Evolutionary conservation across 2,888 invertebrate species (phyloP).

Genomic region (Epinotia nisella): DNA sequence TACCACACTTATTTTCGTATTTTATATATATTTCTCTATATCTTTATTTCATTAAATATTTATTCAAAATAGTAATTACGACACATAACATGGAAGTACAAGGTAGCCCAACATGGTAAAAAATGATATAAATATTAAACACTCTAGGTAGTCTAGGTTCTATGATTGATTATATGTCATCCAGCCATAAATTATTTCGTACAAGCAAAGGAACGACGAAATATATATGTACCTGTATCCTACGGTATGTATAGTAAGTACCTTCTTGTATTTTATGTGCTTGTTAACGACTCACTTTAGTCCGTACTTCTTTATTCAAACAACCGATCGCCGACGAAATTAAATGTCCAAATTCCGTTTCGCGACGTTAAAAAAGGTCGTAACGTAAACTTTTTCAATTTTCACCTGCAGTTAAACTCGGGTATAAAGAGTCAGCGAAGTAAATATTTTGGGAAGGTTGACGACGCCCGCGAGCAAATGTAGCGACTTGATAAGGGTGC

Average conservation of each 20-base stretch:
- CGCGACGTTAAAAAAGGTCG: conserved; percentile 73
- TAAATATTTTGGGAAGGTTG: conserved; percentile 78
- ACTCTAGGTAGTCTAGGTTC: too few species aligned
- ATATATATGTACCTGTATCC: conserved; percentile 9
- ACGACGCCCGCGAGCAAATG: conserved; percentile 75
- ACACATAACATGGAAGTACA: too few species aligned
- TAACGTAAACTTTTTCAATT: conserved; percentile 84
- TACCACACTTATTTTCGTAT: not conserved
- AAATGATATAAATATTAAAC: too few species aligned
- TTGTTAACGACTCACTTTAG: conserved; percentile 36
- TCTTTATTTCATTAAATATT: not conserved
- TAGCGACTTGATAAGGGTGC: conserved; percentile 75
- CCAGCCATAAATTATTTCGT: not conserved
- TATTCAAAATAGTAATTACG: not conserved
- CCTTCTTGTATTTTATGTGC: conserved; percentile 24
- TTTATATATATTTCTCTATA: not conserved
- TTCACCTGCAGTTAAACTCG: conserved; percentile 79
- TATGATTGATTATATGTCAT: not conserved
- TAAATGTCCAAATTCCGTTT: conserved; percentile 69
- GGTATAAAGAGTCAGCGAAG: conserved; percentile 71
- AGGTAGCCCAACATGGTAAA: not conserved
- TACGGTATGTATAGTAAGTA: not conserved
- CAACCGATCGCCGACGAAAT: conserved; percentile 56
- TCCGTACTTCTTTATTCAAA: conserved; percentile 43
- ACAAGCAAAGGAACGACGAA: too few species aligned